Conservation (phyloP, 2,113 vertebrate genomes). For the Phrynocephalus versicolor region DNA sequence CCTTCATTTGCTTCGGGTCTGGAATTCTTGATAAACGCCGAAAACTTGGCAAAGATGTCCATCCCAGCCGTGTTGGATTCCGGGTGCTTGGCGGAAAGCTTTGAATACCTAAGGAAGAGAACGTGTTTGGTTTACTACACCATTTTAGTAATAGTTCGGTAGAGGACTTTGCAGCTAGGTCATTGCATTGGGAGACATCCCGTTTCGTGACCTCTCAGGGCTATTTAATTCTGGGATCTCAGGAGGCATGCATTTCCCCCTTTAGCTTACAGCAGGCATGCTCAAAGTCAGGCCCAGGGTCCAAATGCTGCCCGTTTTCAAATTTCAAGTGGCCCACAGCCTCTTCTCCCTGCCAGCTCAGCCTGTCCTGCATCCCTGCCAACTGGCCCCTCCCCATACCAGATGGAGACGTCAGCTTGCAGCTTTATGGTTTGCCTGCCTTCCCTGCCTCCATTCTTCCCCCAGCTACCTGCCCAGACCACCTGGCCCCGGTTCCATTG, state of each 20-base stretch:
- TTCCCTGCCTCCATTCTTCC: no score
- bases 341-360: no score
- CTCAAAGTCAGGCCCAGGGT: no score
- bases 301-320: no score
- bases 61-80: slow-evolving; percentile 98
- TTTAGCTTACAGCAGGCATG: not conserved
- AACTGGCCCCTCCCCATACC: no score
- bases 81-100: slow-evolving; percentile 91
- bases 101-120: slow-evolving; percentile 80
- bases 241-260: not conserved
- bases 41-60: slow-evolving; percentile 99
- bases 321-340: no score
- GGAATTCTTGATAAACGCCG: slow-evolving; percentile 97
- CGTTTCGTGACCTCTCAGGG: not conserved
- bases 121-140: not conserved
- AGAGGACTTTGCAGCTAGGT: not conserved
- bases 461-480: no score
- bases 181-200: not conserved
- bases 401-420: no score
- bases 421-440: no score
- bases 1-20: slow-evolving; percentile 96
- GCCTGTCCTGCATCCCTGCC: no score
- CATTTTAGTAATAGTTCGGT: not conserved
- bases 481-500: no score
- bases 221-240: not conserved